Evolutionary conservation across 1,140 invertebrate genomes (phyloP), one percentile per base, ranked within the genome.

Genomic region (Ericerus pela): DNA sequence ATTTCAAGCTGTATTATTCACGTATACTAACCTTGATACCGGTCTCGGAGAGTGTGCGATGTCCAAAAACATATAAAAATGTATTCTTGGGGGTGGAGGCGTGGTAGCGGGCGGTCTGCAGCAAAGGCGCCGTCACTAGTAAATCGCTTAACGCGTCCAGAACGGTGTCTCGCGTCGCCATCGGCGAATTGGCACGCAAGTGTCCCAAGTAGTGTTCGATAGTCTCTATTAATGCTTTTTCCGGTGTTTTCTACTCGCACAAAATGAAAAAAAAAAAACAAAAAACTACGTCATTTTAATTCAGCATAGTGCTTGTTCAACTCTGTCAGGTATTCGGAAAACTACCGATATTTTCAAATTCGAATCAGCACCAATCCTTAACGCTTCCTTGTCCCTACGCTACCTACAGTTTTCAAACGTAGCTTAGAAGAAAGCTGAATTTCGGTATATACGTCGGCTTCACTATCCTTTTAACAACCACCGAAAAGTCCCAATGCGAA

Each of bases 1-100:
- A 33, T n/a, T 33, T n/a, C 8, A 33, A 33, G 30, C 8, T 10
- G n/a, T 33, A n/a, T n/a, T 33, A 8, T 33, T 33, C n/a, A 47
- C 4, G 10, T 24, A 47, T 5, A 22, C 4, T 8, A 10, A 47
- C 41, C 41, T 47, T 47, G 20, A 47, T 24, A 47, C 26, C 20
- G 14, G 22, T 47, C 20, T 47, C 41, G 10, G 41, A 47, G 3
- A 24, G 73, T 2, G 82, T 84, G 56, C 84, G 84, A 64, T 96
- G 86, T 36, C 79, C 78, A 66, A 91, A 93, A 24, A 92, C 83
- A 66, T 91, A 93, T 76, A 93, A 89, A 68, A 86, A 94, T 52
- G 81, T 81, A 60, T 79, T 78, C 1, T 76, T 73, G 69, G 85
- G 84, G 8, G 41, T 47, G 2, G 10, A 73, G 8, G 81, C 78